phyloP scores from a whole-genome alignment of 2,113 vertebrate species.

The Sterna hirundo region DNA sequence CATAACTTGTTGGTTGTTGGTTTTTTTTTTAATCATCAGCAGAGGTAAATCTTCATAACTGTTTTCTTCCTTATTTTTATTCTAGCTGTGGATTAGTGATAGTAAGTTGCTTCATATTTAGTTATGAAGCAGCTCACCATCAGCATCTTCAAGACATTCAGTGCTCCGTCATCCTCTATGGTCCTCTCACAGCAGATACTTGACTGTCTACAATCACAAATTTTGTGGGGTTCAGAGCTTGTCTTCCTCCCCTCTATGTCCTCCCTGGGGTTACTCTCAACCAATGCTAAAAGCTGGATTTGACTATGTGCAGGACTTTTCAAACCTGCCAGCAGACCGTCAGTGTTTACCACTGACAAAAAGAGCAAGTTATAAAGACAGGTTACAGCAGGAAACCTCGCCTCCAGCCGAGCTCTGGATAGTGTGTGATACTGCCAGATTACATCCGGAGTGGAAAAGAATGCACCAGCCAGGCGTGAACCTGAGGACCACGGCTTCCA shows the following conservation, averaged over 20 bases:
- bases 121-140: neutral
- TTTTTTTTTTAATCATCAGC: neutral
- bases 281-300: neutral
- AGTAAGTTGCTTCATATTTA: neutral
- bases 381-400: neutral
- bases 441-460: neutral
- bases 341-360: neutral
- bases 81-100: neutral
- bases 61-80: neutral
- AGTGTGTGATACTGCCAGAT: neutral
- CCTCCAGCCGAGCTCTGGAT: neutral
- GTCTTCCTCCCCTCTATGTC: neutral
- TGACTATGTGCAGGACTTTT: rapidly evolving
- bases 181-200: neutral
- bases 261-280: neutral
- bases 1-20: neutral
- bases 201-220: neutral
- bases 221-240: neutral
- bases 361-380: neutral
- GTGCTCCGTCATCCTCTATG: neutral
- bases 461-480: neutral
- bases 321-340: neutral
- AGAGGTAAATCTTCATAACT: neutral
- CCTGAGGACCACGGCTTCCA: neutral
- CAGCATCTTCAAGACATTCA: neutral